Base-by-base conservation (phyloP, 2,797 vertebrate genomes). In the Meriones psammophilus region DNA sequence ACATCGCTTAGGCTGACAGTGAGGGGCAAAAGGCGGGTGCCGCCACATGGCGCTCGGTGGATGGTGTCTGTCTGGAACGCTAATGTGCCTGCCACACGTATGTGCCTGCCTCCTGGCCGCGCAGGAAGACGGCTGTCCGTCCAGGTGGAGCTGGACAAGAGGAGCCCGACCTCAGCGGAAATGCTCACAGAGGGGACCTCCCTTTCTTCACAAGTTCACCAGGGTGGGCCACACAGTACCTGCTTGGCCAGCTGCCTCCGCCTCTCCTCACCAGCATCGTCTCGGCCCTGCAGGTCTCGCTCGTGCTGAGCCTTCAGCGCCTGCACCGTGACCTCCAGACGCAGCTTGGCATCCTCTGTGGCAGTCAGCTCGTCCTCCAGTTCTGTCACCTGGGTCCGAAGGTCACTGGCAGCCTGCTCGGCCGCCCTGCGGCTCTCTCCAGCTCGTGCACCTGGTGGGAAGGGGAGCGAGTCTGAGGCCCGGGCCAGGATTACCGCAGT, bases 221-320 rank as follows among this genome's bases (percentile, higher is more conserved):
- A 15, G 18, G 71, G 17, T 5, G 26, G 76, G n/a, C 28, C 0
- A 0, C 0, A 6, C 24, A 1, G 8, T 74, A 99, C 99, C 99
- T 99, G 99, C 98, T 99, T 99, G 98, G 98, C 98, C 79, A 99
- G 99, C 1, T 99, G 98, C 86, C 99, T 98, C 95, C 99, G 98
- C 98, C 99, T 99, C 97, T 99, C 99, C 94, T 99, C 99, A 2
- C 99, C 99, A n/a, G 99, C 99, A 97, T 99, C 99, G 12, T 99
- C 99, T 0, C 98, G 99, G 97, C 97, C 98, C 98, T 99, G 99
- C 94, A 99, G 98, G 97, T 99, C 99, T 5, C 99, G 98, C 98
- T 99, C 99, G 8, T 99, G 99, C 98, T 99, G 99, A 0, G 99
- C 99, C 97, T 99, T 99, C n/a, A 99, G 98, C 0, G 99, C 99